These are phyloP conservation scores for Colius striatus DNA, from an alignment of 2,113 vertebrate genomes.

Conservation along the genomic window DNA sequence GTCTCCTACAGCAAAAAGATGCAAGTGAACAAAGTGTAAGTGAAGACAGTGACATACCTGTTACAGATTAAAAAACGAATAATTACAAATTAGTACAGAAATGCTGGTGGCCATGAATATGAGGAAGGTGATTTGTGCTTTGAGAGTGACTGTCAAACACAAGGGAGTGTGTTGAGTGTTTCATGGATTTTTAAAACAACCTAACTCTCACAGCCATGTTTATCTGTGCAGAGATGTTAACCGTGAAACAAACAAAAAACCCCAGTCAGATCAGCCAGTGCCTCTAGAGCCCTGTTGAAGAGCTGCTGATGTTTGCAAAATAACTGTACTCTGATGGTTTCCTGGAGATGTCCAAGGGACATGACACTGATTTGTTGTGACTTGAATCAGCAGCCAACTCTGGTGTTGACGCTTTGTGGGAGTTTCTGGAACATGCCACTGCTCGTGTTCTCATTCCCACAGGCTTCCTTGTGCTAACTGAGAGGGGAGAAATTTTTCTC, in stretches of 20 bases:
- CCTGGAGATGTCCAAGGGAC: background rate
- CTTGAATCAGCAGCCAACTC: background rate
- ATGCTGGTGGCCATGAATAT: background rate
- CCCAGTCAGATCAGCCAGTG: background rate
- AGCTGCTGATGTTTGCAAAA: background rate
- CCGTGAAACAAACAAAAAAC: background rate
- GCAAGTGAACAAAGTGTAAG: background rate
- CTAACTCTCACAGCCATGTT: background rate
- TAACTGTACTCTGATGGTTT: background rate
- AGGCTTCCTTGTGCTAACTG: background rate
- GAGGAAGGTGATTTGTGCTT: background rate
- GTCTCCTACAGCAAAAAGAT: background rate
- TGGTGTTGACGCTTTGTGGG: accelerated
- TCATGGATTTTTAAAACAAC: background rate
- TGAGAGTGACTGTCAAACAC: background rate
- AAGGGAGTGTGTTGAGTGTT: background rate
- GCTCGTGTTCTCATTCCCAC: background rate
- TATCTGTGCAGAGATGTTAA: background rate
- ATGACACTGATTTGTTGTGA: background rate
- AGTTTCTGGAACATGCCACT: background rate
- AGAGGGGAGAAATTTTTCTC: background rate
- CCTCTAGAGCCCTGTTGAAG: background rate
- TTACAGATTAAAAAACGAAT: background rate
- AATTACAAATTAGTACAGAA: background rate
- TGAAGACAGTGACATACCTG: background rate